A percentile compares a stretch with the other conserved stretches of the same genome.
Evolutionary conservation across 2,888 invertebrate genomes (phyloP).

Genomic region (Belgica antarctica): DNA sequence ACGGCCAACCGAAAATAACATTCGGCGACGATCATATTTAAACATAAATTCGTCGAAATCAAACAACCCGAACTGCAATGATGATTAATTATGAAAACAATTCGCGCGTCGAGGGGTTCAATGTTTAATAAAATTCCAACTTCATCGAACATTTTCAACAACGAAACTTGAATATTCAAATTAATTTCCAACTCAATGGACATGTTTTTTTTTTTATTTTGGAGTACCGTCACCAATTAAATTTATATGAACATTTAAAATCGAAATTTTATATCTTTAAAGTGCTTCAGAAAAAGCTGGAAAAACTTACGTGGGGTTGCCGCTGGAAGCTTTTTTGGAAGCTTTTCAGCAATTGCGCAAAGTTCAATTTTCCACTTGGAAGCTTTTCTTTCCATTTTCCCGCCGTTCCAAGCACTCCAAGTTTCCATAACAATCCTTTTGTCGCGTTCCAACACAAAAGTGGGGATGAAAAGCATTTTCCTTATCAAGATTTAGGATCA

Average conservation of each 20-base stretch:
- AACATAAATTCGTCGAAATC: neutral
- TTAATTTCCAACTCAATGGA: conserved; percentile 9
- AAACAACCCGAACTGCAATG: neutral
- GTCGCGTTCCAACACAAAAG: neutral
- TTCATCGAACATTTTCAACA: conserved; percentile 30
- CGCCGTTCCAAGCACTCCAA: too few species aligned
- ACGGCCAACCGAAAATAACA: neutral
- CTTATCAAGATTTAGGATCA: too few species aligned
- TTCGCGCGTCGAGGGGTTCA: conserved; percentile 1
- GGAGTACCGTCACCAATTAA: conserved; percentile 22
- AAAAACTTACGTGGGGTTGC: neutral
- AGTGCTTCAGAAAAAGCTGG: neutral
- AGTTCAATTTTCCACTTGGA: conserved; percentile 5
- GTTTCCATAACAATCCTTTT: neutral
- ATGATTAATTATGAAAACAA: conserved; percentile 1
- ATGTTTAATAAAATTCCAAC: conserved; percentile 9
- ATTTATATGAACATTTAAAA: conserved; percentile 34
- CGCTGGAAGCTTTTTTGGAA: neutral
- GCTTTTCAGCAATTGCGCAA: neutral
- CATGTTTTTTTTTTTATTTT: conserved; percentile 14
- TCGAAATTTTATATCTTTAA: conserved; percentile 17
- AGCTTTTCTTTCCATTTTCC: neutral
- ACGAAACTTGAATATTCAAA: conserved; percentile 37
- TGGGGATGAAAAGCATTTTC: neutral
- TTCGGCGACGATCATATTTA: neutral